Percentiles rank a stretch among this genome's conserved stretches.
Evolutionary conservation across 2,113 vertebrate genomes (phyloP).

Genomic region (Himantopus leucocephalus): DNA sequence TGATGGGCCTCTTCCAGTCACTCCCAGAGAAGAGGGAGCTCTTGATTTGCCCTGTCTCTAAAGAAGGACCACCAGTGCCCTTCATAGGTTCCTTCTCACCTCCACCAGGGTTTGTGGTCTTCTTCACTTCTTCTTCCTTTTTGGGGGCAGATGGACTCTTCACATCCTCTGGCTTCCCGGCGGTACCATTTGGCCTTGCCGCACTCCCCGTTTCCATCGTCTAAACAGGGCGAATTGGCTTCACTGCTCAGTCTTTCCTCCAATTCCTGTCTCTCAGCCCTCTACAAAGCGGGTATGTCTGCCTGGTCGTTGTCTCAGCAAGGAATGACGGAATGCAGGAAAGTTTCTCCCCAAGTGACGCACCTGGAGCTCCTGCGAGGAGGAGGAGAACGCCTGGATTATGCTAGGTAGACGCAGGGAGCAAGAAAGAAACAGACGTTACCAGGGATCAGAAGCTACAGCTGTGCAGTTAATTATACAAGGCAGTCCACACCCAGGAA

Average conservation of each 20-base stretch:
- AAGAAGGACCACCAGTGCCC: not conserved
- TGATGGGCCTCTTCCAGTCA: slow-evolving; percentile 78
- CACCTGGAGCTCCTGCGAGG: slow-evolving; percentile 53
- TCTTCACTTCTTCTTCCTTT: slow-evolving; percentile 67
- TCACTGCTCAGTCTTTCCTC: not conserved
- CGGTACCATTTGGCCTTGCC: slow-evolving; percentile 57
- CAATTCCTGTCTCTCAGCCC: not conserved
- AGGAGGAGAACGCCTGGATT: slow-evolving; percentile 32
- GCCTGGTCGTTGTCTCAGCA: not conserved
- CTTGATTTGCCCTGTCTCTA: slow-evolving; percentile 72
- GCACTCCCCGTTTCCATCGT: slow-evolving; percentile 67
- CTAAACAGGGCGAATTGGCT: fast-evolving
- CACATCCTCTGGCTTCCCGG: slow-evolving; percentile 59
- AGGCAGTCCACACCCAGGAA: slow-evolving; percentile 74
- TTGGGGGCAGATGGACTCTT: slow-evolving; percentile 39
- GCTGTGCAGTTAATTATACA: slow-evolving; percentile 69
- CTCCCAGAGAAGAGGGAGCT: slow-evolving; percentile 67
- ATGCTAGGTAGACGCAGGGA: slow-evolving; percentile 33
- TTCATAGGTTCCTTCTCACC: slow-evolving; percentile 63
- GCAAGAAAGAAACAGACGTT: slow-evolving; percentile 25
- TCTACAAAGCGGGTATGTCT: not conserved
- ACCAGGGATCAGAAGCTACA: slow-evolving; percentile 46
- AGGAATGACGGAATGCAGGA: not conserved
- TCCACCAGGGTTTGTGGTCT: slow-evolving; percentile 30
- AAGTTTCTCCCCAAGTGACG: slow-evolving; percentile 20